These are phyloP conservation scores for Thaumetopoea pityocampa DNA, from an alignment of 1,140 invertebrate genomes.

Conservation along the genomic window DNA sequence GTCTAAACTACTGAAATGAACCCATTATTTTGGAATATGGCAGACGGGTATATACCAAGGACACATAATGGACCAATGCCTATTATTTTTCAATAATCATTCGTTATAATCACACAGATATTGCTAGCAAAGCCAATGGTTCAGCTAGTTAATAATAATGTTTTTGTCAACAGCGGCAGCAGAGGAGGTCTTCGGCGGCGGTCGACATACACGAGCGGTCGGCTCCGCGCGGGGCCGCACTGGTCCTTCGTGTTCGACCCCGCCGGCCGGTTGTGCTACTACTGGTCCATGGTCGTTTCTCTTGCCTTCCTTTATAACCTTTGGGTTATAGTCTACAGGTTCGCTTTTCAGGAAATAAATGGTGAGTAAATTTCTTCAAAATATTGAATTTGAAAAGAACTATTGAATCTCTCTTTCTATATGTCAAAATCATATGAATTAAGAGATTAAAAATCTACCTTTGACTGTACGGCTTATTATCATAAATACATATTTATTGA, in stretches of 20 bases:
- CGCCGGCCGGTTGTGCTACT: conserved; percentile 93
- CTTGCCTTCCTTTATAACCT: conserved; percentile 99
- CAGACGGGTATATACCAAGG: too few relatives aligned
- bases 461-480: conserved; percentile 38
- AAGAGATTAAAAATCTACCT: conserved; percentile 50
- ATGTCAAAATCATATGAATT: conserved; percentile 23
- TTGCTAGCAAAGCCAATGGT: too few relatives aligned
- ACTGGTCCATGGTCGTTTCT: conserved; percentile 98
- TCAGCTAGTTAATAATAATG: conserved; percentile 13
- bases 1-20: too few relatives aligned
- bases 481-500: too few relatives aligned
- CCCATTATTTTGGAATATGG: too few relatives aligned
- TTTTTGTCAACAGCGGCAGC: conserved; percentile 59
- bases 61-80: too few relatives aligned
- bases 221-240: conserved; percentile 76
- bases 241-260: conserved; percentile 96
- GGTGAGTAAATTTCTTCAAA: conserved; percentile 71
- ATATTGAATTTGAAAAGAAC: neutral
- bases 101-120: too few relatives aligned
- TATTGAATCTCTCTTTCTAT: conserved; percentile 14
- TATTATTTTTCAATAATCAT: too few relatives aligned
- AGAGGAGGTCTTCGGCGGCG: conserved; percentile 53
- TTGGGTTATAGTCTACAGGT: conserved; percentile 98
- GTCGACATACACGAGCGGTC: conserved; percentile 67
- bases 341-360: conserved; percentile 96